Base-by-base conservation (phyloP, 2,888 invertebrate genomes). In the Clanis bilineata region DNA sequence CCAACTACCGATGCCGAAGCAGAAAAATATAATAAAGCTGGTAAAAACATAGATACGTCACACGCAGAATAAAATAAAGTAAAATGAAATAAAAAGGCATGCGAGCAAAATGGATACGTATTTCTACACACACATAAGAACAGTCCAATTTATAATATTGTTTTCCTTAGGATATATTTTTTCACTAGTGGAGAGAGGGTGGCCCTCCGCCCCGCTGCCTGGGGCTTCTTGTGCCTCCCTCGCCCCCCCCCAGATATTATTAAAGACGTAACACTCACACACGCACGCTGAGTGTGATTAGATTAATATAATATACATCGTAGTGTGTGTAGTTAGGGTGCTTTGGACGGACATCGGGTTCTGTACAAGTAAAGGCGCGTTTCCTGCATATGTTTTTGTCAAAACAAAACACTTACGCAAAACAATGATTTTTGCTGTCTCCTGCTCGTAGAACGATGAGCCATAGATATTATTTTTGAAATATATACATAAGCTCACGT, bases 161-260 rank as follows among this genome's bases (percentile, higher is more conserved):
- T 92, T 92, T 92, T 91, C 91, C 88, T 89, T 82, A 69, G 87
- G 90, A 90, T 90, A 90, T 91, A 90, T 92, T 92, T 92, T 92
- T 92, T 90, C 91, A 91, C 89, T 91, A 92, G 91, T 85, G 82
- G 83, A 80, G 82, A 78, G 78, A 63, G 65, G 76, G 73, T 68
- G 61, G 66, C 70, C 60, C 67, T 58, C 64, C 57, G 66, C 62
- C 66, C 68, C 63, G 64, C 61, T 73, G 66, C 62, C 68, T 67
- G 64, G 65, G 68, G 65, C 67, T 69, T 64, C 67, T 64, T 64
- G 58, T 63, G 51, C 51, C 51, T 28, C 51, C 63, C 62, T 64
- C 56, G 62, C n/a, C 9, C 58, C 76, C 80, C 84, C 89, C 87
- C 86, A 82, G 91, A 91, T 92, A 92, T 92, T 92, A 92, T 92